Evolutionary conservation across 2,888 invertebrate genomes (phyloP).

Genomic region (Neelides folsomi): DNA sequence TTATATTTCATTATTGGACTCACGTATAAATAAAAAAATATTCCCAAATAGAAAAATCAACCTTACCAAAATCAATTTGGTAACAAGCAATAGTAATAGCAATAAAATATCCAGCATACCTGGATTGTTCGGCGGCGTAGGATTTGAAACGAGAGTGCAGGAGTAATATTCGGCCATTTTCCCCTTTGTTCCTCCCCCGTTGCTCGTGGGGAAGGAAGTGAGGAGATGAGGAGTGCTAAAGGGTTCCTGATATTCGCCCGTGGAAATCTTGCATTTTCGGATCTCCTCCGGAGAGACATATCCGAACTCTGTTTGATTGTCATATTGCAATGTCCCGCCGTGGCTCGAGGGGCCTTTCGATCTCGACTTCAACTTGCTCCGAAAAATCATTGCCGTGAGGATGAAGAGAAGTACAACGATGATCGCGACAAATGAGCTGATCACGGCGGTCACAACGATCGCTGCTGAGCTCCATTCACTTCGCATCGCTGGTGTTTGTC

Average conservation of each 20-base stretch:
- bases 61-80: no score
- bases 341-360: conserved; percentile 25
- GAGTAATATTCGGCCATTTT: conserved; percentile 33
- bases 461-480: conserved; percentile 31
- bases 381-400: conserved; percentile 24
- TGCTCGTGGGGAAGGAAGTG: conserved; percentile 25
- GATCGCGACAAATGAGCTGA: conserved; percentile 31
- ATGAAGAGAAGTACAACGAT: conserved; percentile 30
- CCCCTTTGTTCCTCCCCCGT: conserved; percentile 15
- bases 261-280: conserved; percentile 30
- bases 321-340: conserved; percentile 28
- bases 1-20: no score
- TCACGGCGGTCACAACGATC: conserved; percentile 30
- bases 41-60: no score
- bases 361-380: conserved; percentile 20
- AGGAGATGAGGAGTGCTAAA: conserved; percentile 27
- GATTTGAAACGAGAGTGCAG: conserved; percentile 30
- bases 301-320: conserved; percentile 29
- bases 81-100: no score
- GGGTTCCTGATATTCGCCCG: conserved; percentile 32
- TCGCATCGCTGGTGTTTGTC: conserved; percentile 20
- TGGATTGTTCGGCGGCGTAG: conserved; percentile 26
- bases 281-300: conserved; percentile 29
- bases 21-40: no score
- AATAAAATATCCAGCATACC: conserved; percentile 11